A percentile compares a stretch with the other conserved stretches of the same genome.
Evolutionary conservation across 2,113 vertebrate genomes (phyloP).

Genomic region (Saguinus imperator): DNA sequence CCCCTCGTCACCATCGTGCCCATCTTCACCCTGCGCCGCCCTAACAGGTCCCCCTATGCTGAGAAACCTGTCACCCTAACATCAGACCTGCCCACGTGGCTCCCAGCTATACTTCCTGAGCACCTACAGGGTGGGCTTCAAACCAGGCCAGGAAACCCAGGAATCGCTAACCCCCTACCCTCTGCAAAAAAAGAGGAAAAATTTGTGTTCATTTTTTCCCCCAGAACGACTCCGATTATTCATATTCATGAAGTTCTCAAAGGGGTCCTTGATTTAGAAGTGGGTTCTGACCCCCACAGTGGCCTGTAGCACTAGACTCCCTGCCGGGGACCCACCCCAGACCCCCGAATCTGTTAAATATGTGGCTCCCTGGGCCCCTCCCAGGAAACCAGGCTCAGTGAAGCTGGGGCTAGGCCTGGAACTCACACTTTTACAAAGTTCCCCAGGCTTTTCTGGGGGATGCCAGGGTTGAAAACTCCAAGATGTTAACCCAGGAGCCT

Average conservation of each 20-base stretch:
- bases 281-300: neutral
- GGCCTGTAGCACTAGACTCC: no score
- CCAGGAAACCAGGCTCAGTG: neutral
- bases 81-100: neutral
- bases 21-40: neutral
- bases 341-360: neutral
- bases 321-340: neutral
- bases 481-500: no score
- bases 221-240: neutral
- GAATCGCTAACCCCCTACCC: neutral
- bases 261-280: neutral
- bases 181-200: neutral
- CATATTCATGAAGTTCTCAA: neutral
- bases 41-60: neutral
- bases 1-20: neutral
- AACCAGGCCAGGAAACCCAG: neutral
- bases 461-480: neutral
- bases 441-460: neutral
- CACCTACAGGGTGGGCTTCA: neutral
- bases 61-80: neutral
- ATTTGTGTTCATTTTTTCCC: neutral
- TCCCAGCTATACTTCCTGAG: neutral
- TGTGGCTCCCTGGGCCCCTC: no score
- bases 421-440: neutral
- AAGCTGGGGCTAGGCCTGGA: no score